phyloP scores from a whole-genome alignment of 2,888 invertebrate species.

The Ornithoptera alexandrae region DNA sequence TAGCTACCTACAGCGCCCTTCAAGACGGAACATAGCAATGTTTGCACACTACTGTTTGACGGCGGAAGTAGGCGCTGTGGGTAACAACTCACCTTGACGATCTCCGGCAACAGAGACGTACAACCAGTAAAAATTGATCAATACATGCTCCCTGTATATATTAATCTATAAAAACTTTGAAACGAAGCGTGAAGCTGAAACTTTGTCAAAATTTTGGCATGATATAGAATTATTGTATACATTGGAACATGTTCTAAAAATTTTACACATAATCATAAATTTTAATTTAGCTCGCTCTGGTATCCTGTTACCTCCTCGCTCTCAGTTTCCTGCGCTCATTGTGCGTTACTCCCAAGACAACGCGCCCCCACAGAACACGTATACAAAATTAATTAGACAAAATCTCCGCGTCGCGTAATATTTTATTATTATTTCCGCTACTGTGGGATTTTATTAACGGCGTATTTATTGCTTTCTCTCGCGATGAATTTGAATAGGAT shows the following conservation, averaged over 20 bases:
- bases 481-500: constrained; percentile 71
- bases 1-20: too few species aligned
- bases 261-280: constrained; percentile 80
- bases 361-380: constrained; percentile 66
- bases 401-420: constrained; percentile 75
- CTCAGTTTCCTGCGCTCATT: constrained; percentile 73
- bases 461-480: constrained; percentile 74
- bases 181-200: constrained; percentile 35
- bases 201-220: constrained; percentile 48
- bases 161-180: constrained; percentile 19
- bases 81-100: too few species aligned
- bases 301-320: constrained; percentile 71
- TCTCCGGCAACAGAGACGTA: too few species aligned
- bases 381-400: constrained; percentile 80
- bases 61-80: too few species aligned
- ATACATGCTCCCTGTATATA: neutral
- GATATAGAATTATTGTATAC: constrained; percentile 33
- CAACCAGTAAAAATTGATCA: too few species aligned
- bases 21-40: too few species aligned
- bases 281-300: constrained; percentile 74
- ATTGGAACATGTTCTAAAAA: constrained; percentile 73
- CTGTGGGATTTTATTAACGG: constrained; percentile 71
- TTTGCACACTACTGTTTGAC: too few species aligned
- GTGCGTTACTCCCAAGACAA: constrained; percentile 76
- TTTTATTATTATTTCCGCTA: constrained; percentile 78